Evolutionary conservation across 2,888 invertebrate genomes (phyloP), one percentile per base, ranked within the genome.

Genomic region (Cyrtodaria siliqua): DNA sequence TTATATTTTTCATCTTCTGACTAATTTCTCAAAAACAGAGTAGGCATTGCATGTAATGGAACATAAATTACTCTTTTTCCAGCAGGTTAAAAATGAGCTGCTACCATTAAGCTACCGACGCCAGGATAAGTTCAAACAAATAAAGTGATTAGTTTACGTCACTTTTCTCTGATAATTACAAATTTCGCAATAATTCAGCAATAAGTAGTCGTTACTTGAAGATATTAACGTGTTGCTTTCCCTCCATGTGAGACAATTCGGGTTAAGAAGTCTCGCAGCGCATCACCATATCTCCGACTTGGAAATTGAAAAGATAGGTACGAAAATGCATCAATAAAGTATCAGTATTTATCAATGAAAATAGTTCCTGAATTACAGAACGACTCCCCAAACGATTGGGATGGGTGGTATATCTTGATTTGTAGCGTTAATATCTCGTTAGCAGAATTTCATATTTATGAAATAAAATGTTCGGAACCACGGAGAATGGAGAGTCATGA

Each of bases 291-390:
- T 49, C 50, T 16, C 40, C 12, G 18, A 9, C 16, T 4, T 14
- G 23, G 29, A 67, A 52, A 67, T 42, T 67, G 38, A 67, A 67
- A 59, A 50, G 67, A 67, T 67, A 59, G 24, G 50, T 38, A 59
- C 29, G 60, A 50, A 73, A 73, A 67, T 20, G 57, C 50, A 63
- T 74, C 62, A 74, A 63, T 60, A 56, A 40, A 56, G 53, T 74
- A 63, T 68, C 62, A 50, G 40, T 40, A 23, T 68, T 74, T 74
- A 68, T 68, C 68, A 53, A 62, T 50, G 52, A 47, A 29, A 42
- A 47, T 42, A 47, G 52, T 60, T 69, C 8, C 24, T 4, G 47
- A 55, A 69, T 53, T 50, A 69, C n/a, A 55, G 27, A 27, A 42
- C 12, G 14, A 61, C 29, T 60, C 53, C 52, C 56, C 47, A 61